Conservation (phyloP, 2,797 vertebrate genomes). For the Macropodus opercularis region DNA sequence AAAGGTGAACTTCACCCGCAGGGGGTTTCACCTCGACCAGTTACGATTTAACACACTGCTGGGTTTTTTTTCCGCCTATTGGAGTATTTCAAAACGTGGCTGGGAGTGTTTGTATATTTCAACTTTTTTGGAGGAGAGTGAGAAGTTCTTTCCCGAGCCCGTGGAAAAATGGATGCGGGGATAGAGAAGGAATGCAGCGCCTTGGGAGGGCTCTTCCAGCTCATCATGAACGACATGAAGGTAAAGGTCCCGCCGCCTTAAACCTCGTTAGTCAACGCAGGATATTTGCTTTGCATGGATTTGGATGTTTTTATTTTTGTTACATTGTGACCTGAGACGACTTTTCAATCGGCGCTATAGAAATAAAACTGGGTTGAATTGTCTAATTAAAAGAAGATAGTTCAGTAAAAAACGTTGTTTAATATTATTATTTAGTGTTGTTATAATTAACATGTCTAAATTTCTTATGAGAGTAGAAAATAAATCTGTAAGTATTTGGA, state of each 20-base stretch:
- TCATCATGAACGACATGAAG: slow-evolving; percentile 90
- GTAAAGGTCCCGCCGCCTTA: slow-evolving; percentile 55
- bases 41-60: slow-evolving; percentile 11
- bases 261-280: too few species aligned
- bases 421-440: too few species aligned
- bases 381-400: too few species aligned
- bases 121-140: slow-evolving; percentile 23
- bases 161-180: slow-evolving; percentile 86
- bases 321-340: too few species aligned
- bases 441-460: too few species aligned
- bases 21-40: slow-evolving; percentile 16
- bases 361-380: too few species aligned
- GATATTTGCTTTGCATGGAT: background rate
- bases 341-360: too few species aligned
- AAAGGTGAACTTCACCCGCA: slow-evolving; percentile 59
- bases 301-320: too few species aligned
- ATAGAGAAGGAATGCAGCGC: slow-evolving; percentile 90
- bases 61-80: slow-evolving; percentile 14
- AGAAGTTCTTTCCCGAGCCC: slow-evolving; percentile 53
- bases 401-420: too few species aligned
- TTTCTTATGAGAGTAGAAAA: too few species aligned
- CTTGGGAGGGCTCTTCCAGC: slow-evolving; percentile 88
- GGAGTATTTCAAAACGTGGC: slow-evolving; percentile 31
- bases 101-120: slow-evolving; percentile 22
- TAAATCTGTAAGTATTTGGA: too few species aligned